Percentiles rank a stretch among this genome's conserved stretches.
Evolutionary conservation across 2,888 invertebrate genomes (phyloP).

Genomic region (Agrotis puta): DNA sequence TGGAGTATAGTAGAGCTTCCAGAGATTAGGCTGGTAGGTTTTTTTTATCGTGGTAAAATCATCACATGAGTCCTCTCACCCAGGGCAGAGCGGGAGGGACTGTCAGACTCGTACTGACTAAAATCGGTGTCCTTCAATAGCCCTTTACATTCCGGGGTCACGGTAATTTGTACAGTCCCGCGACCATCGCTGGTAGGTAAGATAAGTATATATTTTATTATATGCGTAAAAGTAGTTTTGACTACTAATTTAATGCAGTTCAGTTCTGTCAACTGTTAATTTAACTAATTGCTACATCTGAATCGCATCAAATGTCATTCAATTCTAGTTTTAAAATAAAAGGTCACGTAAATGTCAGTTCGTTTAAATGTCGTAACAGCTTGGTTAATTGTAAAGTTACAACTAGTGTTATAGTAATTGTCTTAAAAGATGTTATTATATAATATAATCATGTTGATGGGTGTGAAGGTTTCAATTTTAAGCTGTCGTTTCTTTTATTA

Average conservation of each 20-base stretch:
- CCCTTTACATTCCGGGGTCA: too few species aligned
- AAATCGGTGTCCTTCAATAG: too few species aligned
- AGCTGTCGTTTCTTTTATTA: not conserved
- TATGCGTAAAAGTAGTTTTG: too few species aligned
- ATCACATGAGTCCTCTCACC: too few species aligned
- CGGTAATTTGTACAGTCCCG: too few species aligned
- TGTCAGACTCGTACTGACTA: too few species aligned
- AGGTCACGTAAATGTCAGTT: constrained; percentile 37
- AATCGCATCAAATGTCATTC: constrained; percentile 36
- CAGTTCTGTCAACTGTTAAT: not conserved
- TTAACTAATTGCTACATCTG: constrained; percentile 49
- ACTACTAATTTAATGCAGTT: too few species aligned
- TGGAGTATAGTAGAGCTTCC: not conserved
- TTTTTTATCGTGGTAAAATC: too few species aligned
- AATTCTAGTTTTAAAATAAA: constrained; percentile 35
- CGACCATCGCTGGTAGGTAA: too few species aligned
- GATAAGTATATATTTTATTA: too few species aligned
- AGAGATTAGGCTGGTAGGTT: too few species aligned
- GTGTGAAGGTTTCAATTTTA: not conserved
- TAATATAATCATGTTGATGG: not conserved
- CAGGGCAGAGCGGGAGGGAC: too few species aligned
- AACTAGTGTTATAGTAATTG: not conserved
- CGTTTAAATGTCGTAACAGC: constrained; percentile 4
- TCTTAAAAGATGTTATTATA: not conserved
- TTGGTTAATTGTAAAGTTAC: constrained; percentile 19